Base-by-base conservation (phyloP, 2,888 invertebrate genomes). In the Drosophila mulleri region DNA sequence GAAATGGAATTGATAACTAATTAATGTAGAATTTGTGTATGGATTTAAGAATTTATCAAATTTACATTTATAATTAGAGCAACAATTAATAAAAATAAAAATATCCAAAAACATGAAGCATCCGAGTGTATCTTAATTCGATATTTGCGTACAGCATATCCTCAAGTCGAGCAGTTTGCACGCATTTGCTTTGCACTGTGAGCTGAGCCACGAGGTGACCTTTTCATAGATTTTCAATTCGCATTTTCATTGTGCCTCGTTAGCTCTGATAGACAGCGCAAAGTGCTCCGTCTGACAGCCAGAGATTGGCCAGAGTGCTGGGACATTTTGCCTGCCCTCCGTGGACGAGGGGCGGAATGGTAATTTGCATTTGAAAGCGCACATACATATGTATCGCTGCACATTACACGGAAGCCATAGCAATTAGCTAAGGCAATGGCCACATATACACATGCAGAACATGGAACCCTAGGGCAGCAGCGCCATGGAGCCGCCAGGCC, bases 311-410 rank as follows among this genome's bases (percentile, higher is more conserved):
- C 11, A 29, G 35, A 2, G 37, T 12, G 41, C 12, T 41, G 23
- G n/a, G 18, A 2, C 29, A 18, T 3, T 48, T 48, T 50, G 45
- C 35, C 29, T 14, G 26, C 29, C 35, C 52, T 63, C 29, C 12
- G 16, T 58, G 37, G 67, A 7, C 29, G n/a, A n/a, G n/a, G 78
- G 73, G 73, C 64, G 53, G 56, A 65, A 74, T 58, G 80, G 58
- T 60, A 74, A 84, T 83, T 84, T 74, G 64, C 75, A 87, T 84
- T 84, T 82, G 66, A 67, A 58, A 77, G 48, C 75, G 48, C 54
- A 42, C 56, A 67, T 41, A n/a, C n/a, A n/a, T n/a, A n/a, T n/a
- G n/a, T n/a, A 64, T 29, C 32, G 59, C 20, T 18, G 39, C 32
- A 67, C 50, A 62, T 63, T 60, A 56, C 41, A 70, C 52, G 67